phyloP scores from a whole-genome alignment of 2,888 invertebrate genomes.

The Disparrhopalites patrizii region DNA sequence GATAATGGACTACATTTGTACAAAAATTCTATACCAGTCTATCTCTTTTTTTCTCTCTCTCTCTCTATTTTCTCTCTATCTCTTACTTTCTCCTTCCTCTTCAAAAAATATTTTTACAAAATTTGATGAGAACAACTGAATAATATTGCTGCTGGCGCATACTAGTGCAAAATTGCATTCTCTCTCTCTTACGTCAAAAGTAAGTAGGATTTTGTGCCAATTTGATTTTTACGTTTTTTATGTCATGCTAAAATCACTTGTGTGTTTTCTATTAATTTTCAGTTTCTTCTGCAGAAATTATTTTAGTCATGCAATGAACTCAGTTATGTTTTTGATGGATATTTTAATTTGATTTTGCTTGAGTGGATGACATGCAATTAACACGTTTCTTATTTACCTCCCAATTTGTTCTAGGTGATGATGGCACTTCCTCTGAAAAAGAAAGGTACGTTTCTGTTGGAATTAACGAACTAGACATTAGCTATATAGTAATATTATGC shows the following conservation, averaged over 20 bases:
- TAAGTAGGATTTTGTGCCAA: constrained; percentile 13
- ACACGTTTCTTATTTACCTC: constrained; percentile 14
- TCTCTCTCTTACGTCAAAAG: constrained; percentile 11
- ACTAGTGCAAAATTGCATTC: constrained; percentile 9
- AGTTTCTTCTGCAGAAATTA: no score
- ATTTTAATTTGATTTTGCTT: not conserved
- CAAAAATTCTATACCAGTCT: not conserved
- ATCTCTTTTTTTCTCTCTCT: not conserved
- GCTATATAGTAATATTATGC: no score
- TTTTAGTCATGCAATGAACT: no score
- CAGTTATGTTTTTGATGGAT: no score
- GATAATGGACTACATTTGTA: no score
- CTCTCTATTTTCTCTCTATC: not conserved
- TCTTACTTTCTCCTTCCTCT: not conserved
- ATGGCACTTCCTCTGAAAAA: constrained; percentile 48
- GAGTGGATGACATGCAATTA: not conserved
- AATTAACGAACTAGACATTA: no score
- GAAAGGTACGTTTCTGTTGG: constrained; percentile 39
- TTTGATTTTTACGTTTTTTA: constrained; percentile 13
- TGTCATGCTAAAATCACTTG: no score
- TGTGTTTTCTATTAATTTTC: no score
- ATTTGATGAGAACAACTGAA: constrained; percentile 3
- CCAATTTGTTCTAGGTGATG: constrained; percentile 44
- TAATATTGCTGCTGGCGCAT: constrained; percentile 15
- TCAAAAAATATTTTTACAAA: not conserved